These are phyloP conservation scores for Toxostoma redivivum DNA, from an alignment of 2,113 vertebrate genomes.

Conservation along the genomic window DNA sequence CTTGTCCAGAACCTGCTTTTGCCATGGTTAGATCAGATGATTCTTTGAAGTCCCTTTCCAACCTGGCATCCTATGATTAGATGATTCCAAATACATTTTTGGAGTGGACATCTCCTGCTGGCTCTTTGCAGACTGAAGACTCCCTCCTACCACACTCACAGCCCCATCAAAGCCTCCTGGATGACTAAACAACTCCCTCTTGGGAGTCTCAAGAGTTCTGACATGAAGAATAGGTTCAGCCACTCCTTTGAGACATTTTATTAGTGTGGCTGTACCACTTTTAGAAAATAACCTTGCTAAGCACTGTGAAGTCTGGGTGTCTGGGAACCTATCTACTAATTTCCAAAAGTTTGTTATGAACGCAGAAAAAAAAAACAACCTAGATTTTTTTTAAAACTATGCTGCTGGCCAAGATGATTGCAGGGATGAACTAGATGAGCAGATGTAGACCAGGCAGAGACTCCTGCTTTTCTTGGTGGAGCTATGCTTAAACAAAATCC, in stretches of 20 bases:
- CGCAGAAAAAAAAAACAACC: not conserved
- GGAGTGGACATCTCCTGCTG: not conserved
- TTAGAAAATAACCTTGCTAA: not conserved
- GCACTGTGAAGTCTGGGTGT: not conserved
- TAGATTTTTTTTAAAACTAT: not conserved
- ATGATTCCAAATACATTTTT: not conserved
- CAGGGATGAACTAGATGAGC: not conserved
- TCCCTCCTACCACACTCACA: not conserved
- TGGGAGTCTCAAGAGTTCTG: not conserved
- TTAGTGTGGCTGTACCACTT: not conserved
- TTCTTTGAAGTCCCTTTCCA: not conserved
- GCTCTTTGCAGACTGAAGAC: not conserved
- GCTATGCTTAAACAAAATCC: constrained; percentile 24
- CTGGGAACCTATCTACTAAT: not conserved
- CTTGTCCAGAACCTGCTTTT: not conserved
- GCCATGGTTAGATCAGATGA: not conserved
- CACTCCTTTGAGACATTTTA: not conserved
- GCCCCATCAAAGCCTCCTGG: not conserved
- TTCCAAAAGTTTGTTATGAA: not conserved
- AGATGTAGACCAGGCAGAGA: not conserved
- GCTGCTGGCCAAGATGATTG: not conserved
- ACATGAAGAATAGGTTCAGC: not conserved
- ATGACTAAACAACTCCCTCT: not conserved
- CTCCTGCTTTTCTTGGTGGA: constrained; percentile 18
- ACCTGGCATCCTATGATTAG: not conserved